Base-by-base conservation (phyloP, 2,113 vertebrate genomes). In the Thymallus thymallus region DNA sequence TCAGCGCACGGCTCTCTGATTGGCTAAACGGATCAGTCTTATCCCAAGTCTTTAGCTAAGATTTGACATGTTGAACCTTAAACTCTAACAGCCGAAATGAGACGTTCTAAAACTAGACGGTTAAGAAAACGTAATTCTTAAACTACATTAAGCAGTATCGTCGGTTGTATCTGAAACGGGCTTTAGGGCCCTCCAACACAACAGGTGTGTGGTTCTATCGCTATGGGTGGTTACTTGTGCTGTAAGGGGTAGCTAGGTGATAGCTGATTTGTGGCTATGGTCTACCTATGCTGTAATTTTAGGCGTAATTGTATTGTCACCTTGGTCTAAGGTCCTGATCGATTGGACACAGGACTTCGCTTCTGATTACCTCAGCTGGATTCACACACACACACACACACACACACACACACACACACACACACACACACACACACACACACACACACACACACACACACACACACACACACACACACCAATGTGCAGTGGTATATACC, bases 361-460 rank as follows among this genome's bases (percentile, higher is more conserved):
- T 78, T 91, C 78, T 79, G 83, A 91, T 92, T 89, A 90, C 79
- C 78, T 60, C 80, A 76, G 77, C 69, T 73, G 76, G 79, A 88
- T 83, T 80, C 80, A 83, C 65, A 71, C 76, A 77, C 58, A 61
- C 80, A n/a, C 55, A 60, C 70, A 69, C 61, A 60, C 26, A 12
- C 68, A 72, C 5, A 68, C 35, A 64, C 61, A n/a, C 55, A 60
- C 70, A 69, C 61, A 60, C 26, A 12, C 68, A 72, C 5, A 68
- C 35, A 64, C 61, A n/a, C 55, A 60, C 70, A 69, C 61, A 60
- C 26, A 12, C 68, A 72, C 5, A 68, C 35, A 64, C 61, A n/a
- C 55, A 60, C 70, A 69, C 61, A 60, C 26, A 12, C 68, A 72
- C 5, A 68, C 35, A 64, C 61, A 60, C 70, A 69, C 61, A 60